Evolutionary conservation across 2,888 invertebrate species (phyloP).

Genomic region (Sarcophaga subvicina): DNA sequence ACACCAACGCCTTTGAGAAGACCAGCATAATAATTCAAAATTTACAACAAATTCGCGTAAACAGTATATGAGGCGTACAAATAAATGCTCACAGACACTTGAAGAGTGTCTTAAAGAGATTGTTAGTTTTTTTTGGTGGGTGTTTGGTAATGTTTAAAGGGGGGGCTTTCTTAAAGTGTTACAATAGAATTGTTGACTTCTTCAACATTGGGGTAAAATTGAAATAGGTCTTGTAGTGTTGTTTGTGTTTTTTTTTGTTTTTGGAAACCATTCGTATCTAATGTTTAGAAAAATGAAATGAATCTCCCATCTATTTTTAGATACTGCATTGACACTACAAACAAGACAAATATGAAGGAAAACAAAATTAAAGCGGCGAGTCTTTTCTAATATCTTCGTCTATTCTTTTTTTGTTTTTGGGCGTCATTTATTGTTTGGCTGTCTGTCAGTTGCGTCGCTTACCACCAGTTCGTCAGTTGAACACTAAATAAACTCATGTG

Average conservation of each 20-base stretch:
- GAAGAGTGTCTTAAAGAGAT: too few species aligned
- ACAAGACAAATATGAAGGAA: conserved; percentile 16
- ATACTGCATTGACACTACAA: conserved; percentile 43
- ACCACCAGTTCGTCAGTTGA: conserved; percentile 73
- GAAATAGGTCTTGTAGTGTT: neutral
- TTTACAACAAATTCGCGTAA: too few species aligned
- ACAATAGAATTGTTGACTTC: conserved; percentile 24
- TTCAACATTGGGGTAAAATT: conserved; percentile 17
- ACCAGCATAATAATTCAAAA: too few species aligned
- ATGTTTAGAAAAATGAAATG: neutral
- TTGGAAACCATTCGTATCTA: conserved; percentile 40
- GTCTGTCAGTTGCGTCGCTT: conserved; percentile 70
- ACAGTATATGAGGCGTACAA: too few species aligned
- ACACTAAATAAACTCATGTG: conserved; percentile 51
- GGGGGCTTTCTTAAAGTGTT: conserved; percentile 42
- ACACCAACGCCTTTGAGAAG: too few species aligned
- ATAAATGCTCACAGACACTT: too few species aligned
- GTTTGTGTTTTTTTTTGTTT: neutral
- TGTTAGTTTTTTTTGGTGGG: neutral
- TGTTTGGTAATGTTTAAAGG: neutral
- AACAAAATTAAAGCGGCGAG: conserved; percentile 8
- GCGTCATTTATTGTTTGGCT: conserved; percentile 53
- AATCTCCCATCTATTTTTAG: conserved; percentile 43
- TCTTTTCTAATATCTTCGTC: conserved; percentile 36
- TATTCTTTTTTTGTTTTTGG: conserved; percentile 31